Base-by-base conservation (phyloP, 2,113 vertebrate species). In the Centropus unirufus region DNA sequence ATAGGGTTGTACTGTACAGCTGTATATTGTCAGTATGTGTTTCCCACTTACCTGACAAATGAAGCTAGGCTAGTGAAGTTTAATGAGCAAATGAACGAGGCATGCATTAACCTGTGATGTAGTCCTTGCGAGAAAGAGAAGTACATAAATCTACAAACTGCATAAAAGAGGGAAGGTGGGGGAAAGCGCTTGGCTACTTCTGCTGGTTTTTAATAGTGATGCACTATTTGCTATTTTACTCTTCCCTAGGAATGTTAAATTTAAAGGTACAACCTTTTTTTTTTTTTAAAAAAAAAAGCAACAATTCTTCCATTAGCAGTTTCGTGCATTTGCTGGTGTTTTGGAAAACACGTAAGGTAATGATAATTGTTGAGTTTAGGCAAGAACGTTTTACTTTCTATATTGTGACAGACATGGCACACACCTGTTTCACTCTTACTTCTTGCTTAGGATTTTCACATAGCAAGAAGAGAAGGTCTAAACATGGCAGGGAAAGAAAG, bases 181-280 rank as follows among this genome's bases (percentile, higher is more conserved):
- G 54, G 77, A 68, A 91, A 85, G 14, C 34, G 27, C 30, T 68
- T 3, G 1, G 58, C 17, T 83, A 59, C 40, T 90, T 87, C 64
- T 72, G 7, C 36, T 54, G 9, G 6, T 59, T 83, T 85, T 73
- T 52, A 21, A 69, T 30, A 36, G 1, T 16, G 22, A 76, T 81
- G 67, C 44, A 51, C 76, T 74, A 30, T 58, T 92, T 75, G 40
- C 76, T 83, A 13, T 55, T 89, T 77, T 42, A 39, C 79, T 75
- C 14, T 92, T 95, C 32, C 52, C 52, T 63, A 62, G 59, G 54
- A 91, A 52, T 68, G 73, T 9, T 86, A 89, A 86, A 94, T 92
- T 79, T 92, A 20, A 49, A 81, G 34, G 2, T 14, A 8, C 3
- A 26, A 15, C 32, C 9, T 74, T 85, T 75, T 52, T 95, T 88